A percentile compares a stretch with the other conserved stretches of the same genome.
Conservation (phyloP, 2,888 invertebrate species). For the Buathra laborator region DNA sequence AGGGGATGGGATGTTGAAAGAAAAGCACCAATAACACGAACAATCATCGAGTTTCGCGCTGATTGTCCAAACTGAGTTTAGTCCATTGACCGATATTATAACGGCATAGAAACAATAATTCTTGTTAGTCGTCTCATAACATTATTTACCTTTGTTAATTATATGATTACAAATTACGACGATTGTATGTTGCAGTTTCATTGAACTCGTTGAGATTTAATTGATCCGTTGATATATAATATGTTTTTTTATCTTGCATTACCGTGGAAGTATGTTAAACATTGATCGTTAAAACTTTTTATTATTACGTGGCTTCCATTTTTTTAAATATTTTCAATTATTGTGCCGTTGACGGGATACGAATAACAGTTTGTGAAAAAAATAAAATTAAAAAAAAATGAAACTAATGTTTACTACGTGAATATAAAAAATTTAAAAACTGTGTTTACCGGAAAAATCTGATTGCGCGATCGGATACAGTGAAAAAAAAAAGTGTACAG, state of each 20-base stretch:
- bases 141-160: constrained; percentile 48
- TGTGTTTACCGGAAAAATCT: constrained; percentile 16
- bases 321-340: constrained; percentile 22
- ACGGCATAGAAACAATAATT: constrained; percentile 20
- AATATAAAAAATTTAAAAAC: constrained; percentile 5
- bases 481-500: constrained; percentile 41
- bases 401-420: background rate
- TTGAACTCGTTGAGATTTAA: constrained; percentile 31
- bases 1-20: background rate
- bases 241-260: constrained; percentile 37
- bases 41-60: background rate
- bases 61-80: background rate
- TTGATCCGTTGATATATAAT: constrained; percentile 26
- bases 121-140: constrained; percentile 8
- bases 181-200: constrained; percentile 14
- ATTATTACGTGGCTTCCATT: constrained; percentile 46
- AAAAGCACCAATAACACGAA: constrained; percentile 1
- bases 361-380: background rate
- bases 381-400: constrained; percentile 11
- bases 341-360: background rate
- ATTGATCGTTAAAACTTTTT: constrained; percentile 21
- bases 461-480: constrained; percentile 16
- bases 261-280: constrained; percentile 43
- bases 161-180: constrained; percentile 3
- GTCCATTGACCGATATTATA: background rate